Evolutionary conservation across 2,113 vertebrate species (phyloP), one percentile per base, ranked within the genome.

Genomic region (Stegostoma tigrinum): DNA sequence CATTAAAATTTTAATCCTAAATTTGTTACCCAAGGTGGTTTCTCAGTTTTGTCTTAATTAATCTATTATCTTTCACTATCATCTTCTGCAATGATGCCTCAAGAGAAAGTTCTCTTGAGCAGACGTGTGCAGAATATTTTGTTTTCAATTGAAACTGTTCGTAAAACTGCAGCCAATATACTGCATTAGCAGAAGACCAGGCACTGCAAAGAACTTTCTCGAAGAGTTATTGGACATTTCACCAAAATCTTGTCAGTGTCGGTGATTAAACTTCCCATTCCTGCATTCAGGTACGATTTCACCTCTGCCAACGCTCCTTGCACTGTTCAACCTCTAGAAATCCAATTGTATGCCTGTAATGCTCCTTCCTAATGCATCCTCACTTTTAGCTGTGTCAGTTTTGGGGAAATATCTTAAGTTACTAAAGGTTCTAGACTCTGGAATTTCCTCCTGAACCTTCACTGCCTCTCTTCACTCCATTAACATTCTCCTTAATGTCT

Each of bases 21-120:
- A 72, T 72, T 52, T 95, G 23, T 95, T 72, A 95, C 42, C 94
- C 94, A 95, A 70, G 67, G 67, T 52, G 67, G 64, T 52, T 95
- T 95, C 67, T 8, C 67, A 75, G 19, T 52, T 93, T 66, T 21
- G 68, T 95, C 68, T 72, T 95, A 72, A 95, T 95, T 70, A 95
- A 95, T 48, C 42, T 68, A 45, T 30, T 95, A 72, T 42, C 64
- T 75, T 72, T 95, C 42, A 48, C 24, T 75, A 68, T 72, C 68
- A 45, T 95, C 68, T 24, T 95, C 67, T 34, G 23, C 4, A 68
- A 48, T 52, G 27, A 17, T 72, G 94, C 45, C 24, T 52, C 42
- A 42, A 45, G 93, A 70, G 67, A 95, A 72, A 95, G 42, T 23
- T 95, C 94, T 0, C 12, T 27, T 95, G 42, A 1, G 27, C 14